A percentile compares a stretch with the other conserved stretches of the same genome.
phyloP scores from a whole-genome alignment of 2,797 vertebrate species.

The Xerus rutilus region DNA sequence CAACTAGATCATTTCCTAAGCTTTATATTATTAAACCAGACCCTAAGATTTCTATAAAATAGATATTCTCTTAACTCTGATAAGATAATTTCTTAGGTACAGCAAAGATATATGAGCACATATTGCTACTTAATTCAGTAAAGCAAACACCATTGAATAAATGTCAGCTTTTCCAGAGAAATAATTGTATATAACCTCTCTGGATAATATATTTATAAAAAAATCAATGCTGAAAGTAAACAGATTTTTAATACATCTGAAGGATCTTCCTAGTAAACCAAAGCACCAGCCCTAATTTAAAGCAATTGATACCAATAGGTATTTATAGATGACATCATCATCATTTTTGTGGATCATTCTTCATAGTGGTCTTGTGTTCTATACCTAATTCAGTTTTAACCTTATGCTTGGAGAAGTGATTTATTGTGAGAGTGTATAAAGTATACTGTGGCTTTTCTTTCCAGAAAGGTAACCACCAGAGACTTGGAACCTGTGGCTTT shows the following conservation, averaged over 20 bases:
- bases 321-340: slow-evolving; percentile 67
- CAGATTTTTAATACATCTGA: slow-evolving; percentile 78
- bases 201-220: slow-evolving; percentile 80
- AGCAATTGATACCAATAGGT: slow-evolving; percentile 57
- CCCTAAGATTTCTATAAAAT: slow-evolving; percentile 69
- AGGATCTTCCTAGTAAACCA: slow-evolving; percentile 74
- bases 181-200: slow-evolving; percentile 63
- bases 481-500: fast-evolving
- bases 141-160: slow-evolving; percentile 83
- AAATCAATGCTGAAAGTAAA: slow-evolving; percentile 81
- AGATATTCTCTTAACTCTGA: slow-evolving; percentile 65
- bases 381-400: slow-evolving; percentile 23
- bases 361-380: neutral
- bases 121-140: slow-evolving; percentile 82
- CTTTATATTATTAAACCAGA: slow-evolving; percentile 52
- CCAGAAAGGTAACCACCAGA: neutral
- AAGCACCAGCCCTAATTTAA: slow-evolving; percentile 74
- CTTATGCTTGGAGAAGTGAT: neutral
- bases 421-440: neutral
- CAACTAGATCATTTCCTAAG: neutral
- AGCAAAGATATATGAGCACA: slow-evolving; percentile 75
- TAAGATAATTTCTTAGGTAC: slow-evolving; percentile 70
- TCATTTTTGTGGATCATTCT: slow-evolving; percentile 66
- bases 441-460: neutral
- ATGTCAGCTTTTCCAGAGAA: slow-evolving; percentile 80